phyloP scores from a whole-genome alignment of 2,888 invertebrate genomes.

The Clusia tigrina region DNA sequence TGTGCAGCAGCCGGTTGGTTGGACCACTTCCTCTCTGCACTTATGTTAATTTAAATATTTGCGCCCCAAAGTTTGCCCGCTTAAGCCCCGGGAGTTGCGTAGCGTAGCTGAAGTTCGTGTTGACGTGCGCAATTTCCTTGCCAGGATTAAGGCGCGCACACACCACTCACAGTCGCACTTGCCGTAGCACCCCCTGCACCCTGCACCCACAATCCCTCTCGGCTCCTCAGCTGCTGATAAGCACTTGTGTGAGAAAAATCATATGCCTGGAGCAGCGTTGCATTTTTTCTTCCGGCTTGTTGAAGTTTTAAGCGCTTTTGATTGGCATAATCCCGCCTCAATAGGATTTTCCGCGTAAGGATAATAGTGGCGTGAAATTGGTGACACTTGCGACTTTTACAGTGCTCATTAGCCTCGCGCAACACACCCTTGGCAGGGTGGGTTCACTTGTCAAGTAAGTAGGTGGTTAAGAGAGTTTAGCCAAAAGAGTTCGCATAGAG shows the following conservation, averaged over 20 bases:
- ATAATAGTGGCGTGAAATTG: no score
- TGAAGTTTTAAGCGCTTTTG: conserved; percentile 37
- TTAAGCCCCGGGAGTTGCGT: no score
- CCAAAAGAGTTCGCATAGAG: no score
- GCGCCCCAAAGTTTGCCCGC: no score
- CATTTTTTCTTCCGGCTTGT: conserved; percentile 3
- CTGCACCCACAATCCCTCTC: not conserved
- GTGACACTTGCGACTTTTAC: no score
- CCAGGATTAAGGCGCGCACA: conserved; percentile 32
- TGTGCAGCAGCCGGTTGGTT: not conserved
- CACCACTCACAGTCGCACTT: not conserved
- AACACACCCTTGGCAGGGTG: no score
- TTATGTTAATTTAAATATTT: conserved; percentile 37
- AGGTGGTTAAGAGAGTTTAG: no score
- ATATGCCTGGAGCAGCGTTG: conserved; percentile 3
- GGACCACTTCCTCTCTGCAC: conserved; percentile 24
- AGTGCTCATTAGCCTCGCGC: no score
- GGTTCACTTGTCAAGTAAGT: no score
- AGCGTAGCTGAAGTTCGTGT: conserved; percentile 8
- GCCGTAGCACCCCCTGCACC: not conserved
- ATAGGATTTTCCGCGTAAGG: conserved; percentile 29
- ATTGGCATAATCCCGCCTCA: conserved; percentile 42
- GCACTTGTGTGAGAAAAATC: conserved; percentile 23
- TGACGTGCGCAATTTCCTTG: conserved; percentile 21
- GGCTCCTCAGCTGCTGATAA: not conserved